Evolutionary conservation across 2,888 invertebrate genomes (phyloP), one percentile per base, ranked within the genome.

Genomic region (Polydesmus complanatus): DNA sequence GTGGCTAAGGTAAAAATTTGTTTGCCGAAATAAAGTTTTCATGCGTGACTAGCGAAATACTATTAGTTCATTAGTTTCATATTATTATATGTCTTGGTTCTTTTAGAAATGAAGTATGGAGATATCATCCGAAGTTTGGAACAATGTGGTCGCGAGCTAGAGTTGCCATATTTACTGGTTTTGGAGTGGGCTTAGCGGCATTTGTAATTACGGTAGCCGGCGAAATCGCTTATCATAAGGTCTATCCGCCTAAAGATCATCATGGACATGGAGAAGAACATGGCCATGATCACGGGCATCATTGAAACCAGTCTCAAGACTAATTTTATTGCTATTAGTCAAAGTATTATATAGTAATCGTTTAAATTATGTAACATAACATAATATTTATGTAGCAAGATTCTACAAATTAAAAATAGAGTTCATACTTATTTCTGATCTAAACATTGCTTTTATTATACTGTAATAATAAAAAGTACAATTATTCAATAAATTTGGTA

Each of bases 31-130:
- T 57, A 27, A 62, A 18, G 51, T 66, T 22, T 61, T n/a, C n/a
- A n/a, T n/a, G n/a, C n/a, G n/a, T n/a, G n/a, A n/a, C 48, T 21
- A 18, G 19, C 27, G n/a, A 54, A 21, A 23, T 58, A 50, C n/a
- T 19, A 56, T 22, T 22, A 50, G 18, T 53, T 48, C 14, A 61
- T 27, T 37, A 53, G 23, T 61, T 55, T 50, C 51, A 26, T 23
- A 18, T 19, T 61, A 62, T 48, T 50, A 37, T 53, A 63, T n/a
- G n/a, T n/a, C n/a, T 54, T 27, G 51, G 48, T 62, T 53, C 62
- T 64, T 59, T 68, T 69, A 85, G 85, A 70, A 92, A 91, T 73
- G 85, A 90, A 74, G 87, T 85, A 0, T 91, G 91, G 91, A 78
- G 86, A 26, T 89, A 81, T 70, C 75, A 85, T 68, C 75, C 75